phyloP scores from a whole-genome alignment of 2,888 invertebrate species.

The Lutraria lutraria region DNA sequence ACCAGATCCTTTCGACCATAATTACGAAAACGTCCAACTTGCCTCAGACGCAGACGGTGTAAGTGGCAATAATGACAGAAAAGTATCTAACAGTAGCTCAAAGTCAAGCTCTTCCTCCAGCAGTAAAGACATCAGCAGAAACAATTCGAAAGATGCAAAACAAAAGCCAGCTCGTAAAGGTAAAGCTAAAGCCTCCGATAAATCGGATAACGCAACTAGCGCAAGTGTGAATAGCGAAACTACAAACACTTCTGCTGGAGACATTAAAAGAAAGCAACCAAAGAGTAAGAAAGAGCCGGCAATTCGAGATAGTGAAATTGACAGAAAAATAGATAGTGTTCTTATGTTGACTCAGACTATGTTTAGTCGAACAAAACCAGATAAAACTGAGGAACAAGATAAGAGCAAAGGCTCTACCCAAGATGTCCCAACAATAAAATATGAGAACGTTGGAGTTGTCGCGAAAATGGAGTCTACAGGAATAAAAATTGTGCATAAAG shows the following conservation, averaged over 20 bases:
- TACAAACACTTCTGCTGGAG: not conserved
- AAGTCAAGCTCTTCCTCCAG: conserved; percentile 48
- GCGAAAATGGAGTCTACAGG: conserved; percentile 51
- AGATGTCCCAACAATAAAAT: conserved; percentile 23
- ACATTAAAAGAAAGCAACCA: conserved; percentile 1
- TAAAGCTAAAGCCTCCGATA: conserved; percentile 27
- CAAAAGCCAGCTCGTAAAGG: conserved; percentile 54
- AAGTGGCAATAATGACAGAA: not conserved
- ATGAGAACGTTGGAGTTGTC: conserved; percentile 60
- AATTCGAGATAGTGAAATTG: conserved; percentile 36
- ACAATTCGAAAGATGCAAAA: conserved; percentile 63
- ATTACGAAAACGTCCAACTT: conserved; percentile 35
- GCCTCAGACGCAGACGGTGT: not conserved
- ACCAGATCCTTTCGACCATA: conserved; percentile 29
- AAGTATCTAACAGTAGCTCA: conserved; percentile 34
- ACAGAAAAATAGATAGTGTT: conserved; percentile 51
- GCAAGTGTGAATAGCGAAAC: not conserved
- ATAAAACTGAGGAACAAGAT: conserved; percentile 21
- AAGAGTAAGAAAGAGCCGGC: conserved; percentile 25
- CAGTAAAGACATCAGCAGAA: conserved; percentile 46
- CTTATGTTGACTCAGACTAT: conserved; percentile 64
- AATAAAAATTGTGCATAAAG: conserved; percentile 40
- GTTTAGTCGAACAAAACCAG: conserved; percentile 51
- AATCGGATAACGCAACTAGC: not conserved
- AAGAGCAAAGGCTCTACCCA: conserved; percentile 11